Evolutionary conservation across 53 echinoderm and acorn worm species (phyloP).

Genomic region (Glandiceps talaboti): DNA sequence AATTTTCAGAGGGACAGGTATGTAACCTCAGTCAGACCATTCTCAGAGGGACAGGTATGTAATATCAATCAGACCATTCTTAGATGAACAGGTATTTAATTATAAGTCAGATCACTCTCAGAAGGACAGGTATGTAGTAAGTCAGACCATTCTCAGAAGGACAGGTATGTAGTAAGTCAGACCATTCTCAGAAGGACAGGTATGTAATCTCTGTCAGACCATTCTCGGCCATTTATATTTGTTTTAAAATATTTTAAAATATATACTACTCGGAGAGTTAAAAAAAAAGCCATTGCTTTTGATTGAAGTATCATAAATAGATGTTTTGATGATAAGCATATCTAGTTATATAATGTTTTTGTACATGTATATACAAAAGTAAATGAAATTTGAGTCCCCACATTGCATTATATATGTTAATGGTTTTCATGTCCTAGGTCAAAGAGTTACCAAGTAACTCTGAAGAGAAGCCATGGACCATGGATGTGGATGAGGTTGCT

Average conservation of each 20-base stretch:
- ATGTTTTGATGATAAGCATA: too few species aligned
- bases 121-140: slow-evolving; percentile 23
- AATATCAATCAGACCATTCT: background rate
- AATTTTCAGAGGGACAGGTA: background rate
- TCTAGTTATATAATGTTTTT: too few species aligned
- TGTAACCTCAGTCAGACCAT: slow-evolving; percentile 30
- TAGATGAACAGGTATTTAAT: background rate
- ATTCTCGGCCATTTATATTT: too few species aligned
- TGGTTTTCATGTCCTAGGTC: too few species aligned
- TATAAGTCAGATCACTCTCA: slow-evolving; percentile 53
- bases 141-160: background rate
- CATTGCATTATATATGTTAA: too few species aligned
- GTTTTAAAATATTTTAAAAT: too few species aligned
- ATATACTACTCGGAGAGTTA: too few species aligned
- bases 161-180: slow-evolving; percentile 23
- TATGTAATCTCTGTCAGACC: slow-evolving; percentile 37
- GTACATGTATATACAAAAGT: too few species aligned
- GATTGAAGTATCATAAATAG: too few species aligned
- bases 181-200: slow-evolving; percentile 71
- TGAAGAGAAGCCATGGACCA: slow-evolving; percentile 58
- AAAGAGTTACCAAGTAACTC: slow-evolving; percentile 72
- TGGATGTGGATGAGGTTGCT: slow-evolving; percentile 36
- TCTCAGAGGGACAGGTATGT: slow-evolving; percentile 70
- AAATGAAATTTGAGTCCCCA: too few species aligned
- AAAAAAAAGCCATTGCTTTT: too few species aligned